A percentile compares a stretch with the other conserved stretches of the same genome.
These are phyloP conservation scores for Drosophila austrosaltans DNA, from an alignment of 2,888 invertebrate species.

Conservation along the genomic window DNA sequence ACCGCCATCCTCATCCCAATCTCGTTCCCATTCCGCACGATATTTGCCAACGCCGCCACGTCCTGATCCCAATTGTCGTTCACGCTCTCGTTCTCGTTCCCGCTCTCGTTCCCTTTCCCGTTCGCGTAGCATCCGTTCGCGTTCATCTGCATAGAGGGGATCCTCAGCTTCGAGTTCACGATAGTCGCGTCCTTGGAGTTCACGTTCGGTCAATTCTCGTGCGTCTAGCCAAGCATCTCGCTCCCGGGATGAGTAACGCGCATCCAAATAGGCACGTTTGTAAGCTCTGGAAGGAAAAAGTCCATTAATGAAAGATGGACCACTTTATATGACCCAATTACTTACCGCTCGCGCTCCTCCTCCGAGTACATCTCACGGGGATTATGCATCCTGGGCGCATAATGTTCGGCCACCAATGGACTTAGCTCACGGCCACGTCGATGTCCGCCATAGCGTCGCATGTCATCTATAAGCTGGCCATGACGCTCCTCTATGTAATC, in stretches of 20 bases:
- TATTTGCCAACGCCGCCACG: slow-evolving; percentile 70
- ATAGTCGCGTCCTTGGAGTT: slow-evolving; percentile 65
- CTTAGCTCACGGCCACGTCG: slow-evolving; percentile 80
- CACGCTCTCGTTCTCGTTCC: slow-evolving; percentile 66
- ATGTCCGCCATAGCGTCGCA: slow-evolving; percentile 78
- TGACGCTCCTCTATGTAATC: slow-evolving; percentile 74
- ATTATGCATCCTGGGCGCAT: slow-evolving; percentile 71
- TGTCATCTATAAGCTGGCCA: slow-evolving; percentile 76
- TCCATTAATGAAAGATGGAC: no score
- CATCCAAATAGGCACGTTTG: slow-evolving; percentile 80
- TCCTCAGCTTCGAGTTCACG: slow-evolving; percentile 70
- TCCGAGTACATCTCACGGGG: slow-evolving; percentile 81
- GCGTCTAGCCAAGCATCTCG: slow-evolving; percentile 72
- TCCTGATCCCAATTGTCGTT: slow-evolving; percentile 55
- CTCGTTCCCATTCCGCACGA: slow-evolving; percentile 78
- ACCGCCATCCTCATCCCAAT: slow-evolving; percentile 72
- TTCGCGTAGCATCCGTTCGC: slow-evolving; percentile 67
- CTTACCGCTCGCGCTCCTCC: slow-evolving; percentile 79
- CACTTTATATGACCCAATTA: background rate
- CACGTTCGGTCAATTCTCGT: slow-evolving; percentile 67
- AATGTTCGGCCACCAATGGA: slow-evolving; percentile 75
- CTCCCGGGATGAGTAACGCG: slow-evolving; percentile 74
- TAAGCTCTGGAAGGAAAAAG: slow-evolving; percentile 60
- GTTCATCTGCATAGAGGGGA: slow-evolving; percentile 71
- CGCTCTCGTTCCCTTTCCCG: slow-evolving; percentile 70